These are phyloP conservation scores for Irena cyanogastra DNA, from an alignment of 2,113 vertebrate species.

Conservation along the genomic window DNA sequence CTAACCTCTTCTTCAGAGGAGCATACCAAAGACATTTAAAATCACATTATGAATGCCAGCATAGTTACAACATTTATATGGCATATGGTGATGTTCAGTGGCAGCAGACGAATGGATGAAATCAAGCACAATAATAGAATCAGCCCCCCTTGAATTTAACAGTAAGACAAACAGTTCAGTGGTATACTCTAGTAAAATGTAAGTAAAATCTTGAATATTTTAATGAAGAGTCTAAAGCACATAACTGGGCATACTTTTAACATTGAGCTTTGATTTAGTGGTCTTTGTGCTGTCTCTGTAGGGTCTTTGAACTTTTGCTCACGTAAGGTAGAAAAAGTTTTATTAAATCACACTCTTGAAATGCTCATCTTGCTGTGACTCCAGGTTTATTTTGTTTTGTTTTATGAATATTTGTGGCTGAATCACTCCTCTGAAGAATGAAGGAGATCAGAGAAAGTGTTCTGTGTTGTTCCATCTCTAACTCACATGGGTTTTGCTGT, in stretches of 20 bases:
- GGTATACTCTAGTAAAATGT: not conserved
- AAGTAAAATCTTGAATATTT: not conserved
- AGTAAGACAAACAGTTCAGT: not conserved
- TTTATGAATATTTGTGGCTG: not conserved
- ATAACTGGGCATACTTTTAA: not conserved
- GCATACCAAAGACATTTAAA: slow-evolving; percentile 20
- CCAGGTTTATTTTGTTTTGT: not conserved
- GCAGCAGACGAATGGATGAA: slow-evolving; percentile 34
- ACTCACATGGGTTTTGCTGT: not conserved
- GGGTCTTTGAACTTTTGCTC: not conserved
- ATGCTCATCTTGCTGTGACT: not conserved
- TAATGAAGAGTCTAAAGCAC: not conserved
- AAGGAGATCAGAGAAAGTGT: not conserved
- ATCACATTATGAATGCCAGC: slow-evolving; percentile 31
- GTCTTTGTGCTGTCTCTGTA: not conserved
- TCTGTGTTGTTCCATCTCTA: not conserved
- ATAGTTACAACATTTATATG: slow-evolving; percentile 14
- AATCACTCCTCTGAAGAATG: not conserved
- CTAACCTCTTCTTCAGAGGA: slow-evolving; percentile 21
- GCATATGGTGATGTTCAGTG: not conserved
- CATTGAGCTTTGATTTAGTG: not conserved
- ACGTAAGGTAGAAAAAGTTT: not conserved
- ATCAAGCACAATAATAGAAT: slow-evolving; percentile 9
- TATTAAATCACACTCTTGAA: not conserved
- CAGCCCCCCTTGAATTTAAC: not conserved